Base-by-base conservation (phyloP, 2,888 invertebrate species). In the Yponomeuta plumbellus region DNA sequence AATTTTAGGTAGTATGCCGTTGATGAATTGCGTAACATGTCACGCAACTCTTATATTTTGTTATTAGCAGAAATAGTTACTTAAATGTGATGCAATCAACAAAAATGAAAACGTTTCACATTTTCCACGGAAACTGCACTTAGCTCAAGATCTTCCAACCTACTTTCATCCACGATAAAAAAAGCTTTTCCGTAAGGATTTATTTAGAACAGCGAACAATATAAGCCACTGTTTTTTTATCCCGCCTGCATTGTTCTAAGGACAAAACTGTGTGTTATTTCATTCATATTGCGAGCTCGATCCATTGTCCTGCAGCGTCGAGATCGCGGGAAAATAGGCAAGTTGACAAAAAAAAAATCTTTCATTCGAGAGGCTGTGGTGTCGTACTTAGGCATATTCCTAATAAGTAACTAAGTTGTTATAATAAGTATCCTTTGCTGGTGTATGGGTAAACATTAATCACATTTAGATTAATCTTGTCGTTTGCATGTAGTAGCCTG, bases 231-330 rank as follows among this genome's bases (percentile, higher is more conserved):
- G 69, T 71, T 72, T 73, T 69, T 65, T 40, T 52, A 69, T 59
- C 69, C 62, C 56, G 61, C 44, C 20, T 67, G 69, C 72, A 71
- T 72, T 71, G 70, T 69, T 70, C 62, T 39, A 64, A 63, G 68
- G 66, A 70, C 67, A 68, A 78, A 77, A 76, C 77, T 78, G 76
- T 75, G 75, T 80, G 76, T 76, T 78, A 78, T 78, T 78, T 79
- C 76, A 79, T 78, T 80, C 75, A 79, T 79, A 77, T 74, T 72
- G 74, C 74, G 73, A 73, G 76, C 74, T 79, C 79, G 80, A 76
- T 76, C 78, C 74, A 79, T 86, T 87, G 87, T 86, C 81, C 79
- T 76, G 74, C 73, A 13, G 40, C 22, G 40, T 64, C 64, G 64
- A 65, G 56, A 20, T 70, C 66, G 71, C 71, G 74, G 78, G 76